phyloP scores from a whole-genome alignment of 2,888 invertebrate genomes.

The Melanophora roralis region DNA sequence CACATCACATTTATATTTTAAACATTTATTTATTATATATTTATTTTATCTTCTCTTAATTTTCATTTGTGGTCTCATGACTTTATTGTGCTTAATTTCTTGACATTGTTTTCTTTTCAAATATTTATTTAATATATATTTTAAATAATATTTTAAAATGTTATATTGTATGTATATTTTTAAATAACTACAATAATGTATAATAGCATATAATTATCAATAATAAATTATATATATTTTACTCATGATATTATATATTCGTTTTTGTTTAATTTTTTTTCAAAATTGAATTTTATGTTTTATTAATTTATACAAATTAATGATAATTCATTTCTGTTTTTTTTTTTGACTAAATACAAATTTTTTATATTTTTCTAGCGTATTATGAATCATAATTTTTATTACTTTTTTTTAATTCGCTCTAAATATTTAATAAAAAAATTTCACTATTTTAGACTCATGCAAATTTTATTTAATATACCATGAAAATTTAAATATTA shows the following conservation, averaged over 20 bases:
- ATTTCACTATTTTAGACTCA: slow-evolving; percentile 46
- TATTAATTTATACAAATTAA: slow-evolving; percentile 30
- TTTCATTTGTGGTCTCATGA: slow-evolving; percentile 37
- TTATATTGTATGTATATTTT: neutral
- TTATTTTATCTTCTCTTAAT: slow-evolving; percentile 30
- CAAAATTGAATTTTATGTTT: neutral
- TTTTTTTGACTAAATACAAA: neutral
- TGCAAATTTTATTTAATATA: slow-evolving; percentile 50
- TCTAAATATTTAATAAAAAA: neutral
- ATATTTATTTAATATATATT: slow-evolving; percentile 7
- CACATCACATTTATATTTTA: slow-evolving; percentile 32
- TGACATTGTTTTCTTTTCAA: slow-evolving; percentile 33
- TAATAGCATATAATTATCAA: slow-evolving; percentile 18
- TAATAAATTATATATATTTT: slow-evolving; percentile 19
- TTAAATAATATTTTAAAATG: neutral
- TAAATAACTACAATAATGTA: slow-evolving; percentile 37
- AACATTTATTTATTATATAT: slow-evolving; percentile 55
- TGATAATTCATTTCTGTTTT: neutral
- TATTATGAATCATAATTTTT: slow-evolving; percentile 12
- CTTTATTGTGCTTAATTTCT: slow-evolving; percentile 59
- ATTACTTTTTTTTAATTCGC: no score
- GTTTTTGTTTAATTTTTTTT: neutral
- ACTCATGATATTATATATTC: neutral
- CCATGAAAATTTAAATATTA: slow-evolving; percentile 27
- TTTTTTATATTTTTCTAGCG: neutral